phyloP scores from a whole-genome alignment of 64 coral and sea anemone species.

The Astreopora myriophthalma region DNA sequence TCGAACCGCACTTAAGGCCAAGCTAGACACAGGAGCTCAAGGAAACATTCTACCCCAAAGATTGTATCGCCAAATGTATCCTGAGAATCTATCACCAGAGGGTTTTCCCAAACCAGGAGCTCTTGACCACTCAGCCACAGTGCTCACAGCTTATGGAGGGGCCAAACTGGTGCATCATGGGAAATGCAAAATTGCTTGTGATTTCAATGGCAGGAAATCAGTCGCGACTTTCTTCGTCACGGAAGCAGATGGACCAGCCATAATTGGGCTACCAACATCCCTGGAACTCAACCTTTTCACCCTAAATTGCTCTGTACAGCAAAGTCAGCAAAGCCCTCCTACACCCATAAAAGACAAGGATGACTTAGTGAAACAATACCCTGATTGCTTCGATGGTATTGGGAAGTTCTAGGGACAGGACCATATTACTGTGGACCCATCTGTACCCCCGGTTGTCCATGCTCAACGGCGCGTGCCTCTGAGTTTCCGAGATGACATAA shows the following conservation, averaged over 20 bases:
- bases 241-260: slow-evolving; percentile 40
- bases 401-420: not conserved
- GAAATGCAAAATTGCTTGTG: slow-evolving; percentile 65
- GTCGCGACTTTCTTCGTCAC: slow-evolving; percentile 52
- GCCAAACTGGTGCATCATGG: no score
- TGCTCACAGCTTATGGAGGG: no score
- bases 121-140: no score
- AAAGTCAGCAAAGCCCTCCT: not conserved
- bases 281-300: slow-evolving; percentile 44
- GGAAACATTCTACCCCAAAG: slow-evolving; percentile 60
- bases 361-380: not conserved
- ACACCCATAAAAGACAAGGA: not conserved
- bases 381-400: slow-evolving; percentile 24
- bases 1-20: slow-evolving; percentile 27
- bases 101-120: slow-evolving; percentile 37
- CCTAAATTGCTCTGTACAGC: slow-evolving; percentile 64
- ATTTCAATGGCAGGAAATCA: not conserved
- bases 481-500: slow-evolving; percentile 43
- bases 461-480: slow-evolving; percentile 39
- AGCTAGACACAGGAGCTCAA: slow-evolving; percentile 71
- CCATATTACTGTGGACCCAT: slow-evolving; percentile 39
- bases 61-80: slow-evolving; percentile 56
- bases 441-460: slow-evolving; percentile 34
- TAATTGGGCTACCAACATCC: slow-evolving; percentile 66
- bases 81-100: slow-evolving; percentile 27